Conservation (phyloP, 2,888 invertebrate genomes). For the Calephelis perditalis region DNA sequence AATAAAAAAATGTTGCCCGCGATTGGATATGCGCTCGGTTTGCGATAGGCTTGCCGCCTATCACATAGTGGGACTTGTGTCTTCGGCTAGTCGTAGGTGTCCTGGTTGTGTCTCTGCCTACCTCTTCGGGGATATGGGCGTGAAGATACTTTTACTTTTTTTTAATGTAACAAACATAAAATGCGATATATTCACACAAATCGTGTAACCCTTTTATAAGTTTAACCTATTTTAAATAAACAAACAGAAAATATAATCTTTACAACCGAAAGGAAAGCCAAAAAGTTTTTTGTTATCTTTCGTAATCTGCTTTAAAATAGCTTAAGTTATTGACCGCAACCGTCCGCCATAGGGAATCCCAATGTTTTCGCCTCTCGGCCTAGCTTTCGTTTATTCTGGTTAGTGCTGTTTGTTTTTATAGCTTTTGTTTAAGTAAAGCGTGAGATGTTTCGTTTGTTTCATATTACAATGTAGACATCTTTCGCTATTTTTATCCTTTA, state of each 20-base stretch:
- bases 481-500: background rate
- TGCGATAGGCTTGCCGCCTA: no score
- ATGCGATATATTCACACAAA: no score
- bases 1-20: no score
- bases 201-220: no score
- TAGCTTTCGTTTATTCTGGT: constrained; percentile 11
- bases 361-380: constrained; percentile 10
- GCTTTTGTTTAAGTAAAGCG: constrained; percentile 9
- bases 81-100: no score
- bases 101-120: no score
- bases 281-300: constrained; percentile 16
- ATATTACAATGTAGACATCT: constrained; percentile 2
- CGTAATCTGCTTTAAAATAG: constrained; percentile 26
- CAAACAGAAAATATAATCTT: constrained; percentile 1
- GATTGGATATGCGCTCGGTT: no score
- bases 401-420: constrained; percentile 5
- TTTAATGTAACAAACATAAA: no score
- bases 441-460: background rate
- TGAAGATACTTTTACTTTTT: no score
- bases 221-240: background rate
- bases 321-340: constrained; percentile 25
- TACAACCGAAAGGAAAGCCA: constrained; percentile 7
- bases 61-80: no score
- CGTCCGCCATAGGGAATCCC: constrained; percentile 11
- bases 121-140: no score